Evolutionary conservation across 2,888 invertebrate species (phyloP), one percentile per base, ranked within the genome.

Genomic region (Hofmannophila pseudospretella): DNA sequence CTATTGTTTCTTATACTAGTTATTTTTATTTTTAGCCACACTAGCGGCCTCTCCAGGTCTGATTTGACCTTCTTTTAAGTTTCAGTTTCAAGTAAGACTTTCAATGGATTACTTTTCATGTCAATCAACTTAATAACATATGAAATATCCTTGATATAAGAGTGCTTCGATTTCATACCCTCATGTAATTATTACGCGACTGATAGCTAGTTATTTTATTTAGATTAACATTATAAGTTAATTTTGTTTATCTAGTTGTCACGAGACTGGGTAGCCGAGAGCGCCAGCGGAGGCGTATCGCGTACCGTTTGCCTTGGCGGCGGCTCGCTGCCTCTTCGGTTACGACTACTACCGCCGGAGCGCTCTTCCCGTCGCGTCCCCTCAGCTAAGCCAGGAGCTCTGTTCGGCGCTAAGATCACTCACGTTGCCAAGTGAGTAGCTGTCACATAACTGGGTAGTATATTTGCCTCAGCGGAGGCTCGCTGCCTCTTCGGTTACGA

Each of bases 351-450:
- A 59, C 94, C 96, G 37, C 94, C 95, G 42, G 96, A 96, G 78
- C 92, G 95, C 34, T 94, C 94, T 7, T 88, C 95, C 50, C 89
- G 95, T 53, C 89, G 96, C 63, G 95, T 95, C 51, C 96, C 96
- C 45, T 93, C 94, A 36, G 93, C 94, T 40, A 95, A 96, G 79
- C 93, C 95, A 39, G 94, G 95, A 50, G 94, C 96, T 41, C 89
- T 96, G 33, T 97, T 97, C 81, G 97, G 96, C 40, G 94, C 96
- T 58, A 96, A 95, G 88, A 94, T 97, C 73, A 91, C 92, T 58
- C 92, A 93, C 77, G 94, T 96, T 52, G 93, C 95, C 90, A 96
- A 94, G 96, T 96, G 65, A 81, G 92, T 84, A 28, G 12, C 10
- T n/a, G n/a, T n/a, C n/a, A n/a, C n/a, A n/a, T n/a, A n/a, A n/a